These are phyloP conservation scores for Paragorgia papillata DNA, from an alignment of 92 coral and sea anemone species.

Conservation along the genomic window DNA sequence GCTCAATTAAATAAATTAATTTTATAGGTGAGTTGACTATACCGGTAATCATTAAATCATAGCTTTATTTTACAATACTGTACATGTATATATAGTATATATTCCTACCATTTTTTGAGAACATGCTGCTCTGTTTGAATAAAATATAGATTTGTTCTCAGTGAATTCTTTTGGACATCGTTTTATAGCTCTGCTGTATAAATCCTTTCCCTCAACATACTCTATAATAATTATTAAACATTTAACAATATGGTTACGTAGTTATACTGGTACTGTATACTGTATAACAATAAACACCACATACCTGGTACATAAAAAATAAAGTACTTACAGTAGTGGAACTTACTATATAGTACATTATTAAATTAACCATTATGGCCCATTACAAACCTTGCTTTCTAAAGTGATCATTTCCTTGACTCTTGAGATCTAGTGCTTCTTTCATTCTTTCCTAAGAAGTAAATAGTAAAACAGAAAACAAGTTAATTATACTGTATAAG, in stretches of 20 bases:
- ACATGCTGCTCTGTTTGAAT: conserved; percentile 97
- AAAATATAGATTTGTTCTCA: conserved; percentile 78
- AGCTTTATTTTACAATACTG: no score
- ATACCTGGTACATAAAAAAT: no score
- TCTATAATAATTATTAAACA: conserved; percentile 53
- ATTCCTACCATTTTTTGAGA: conserved; percentile 81
- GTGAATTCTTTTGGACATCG: conserved; percentile 77
- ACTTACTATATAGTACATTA: no score
- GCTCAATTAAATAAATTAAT: not conserved
- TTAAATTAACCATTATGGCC: no score
- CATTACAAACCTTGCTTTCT: conserved; percentile 72
- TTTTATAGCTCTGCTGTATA: conserved; percentile 79
- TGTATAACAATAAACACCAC: no score
- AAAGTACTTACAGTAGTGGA: no score
- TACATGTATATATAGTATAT: no score
- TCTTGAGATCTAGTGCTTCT: conserved; percentile 76
- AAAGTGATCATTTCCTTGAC: conserved; percentile 83
- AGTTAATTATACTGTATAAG: no score
- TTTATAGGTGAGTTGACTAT: not conserved
- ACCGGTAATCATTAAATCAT: no score
- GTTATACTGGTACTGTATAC: no score
- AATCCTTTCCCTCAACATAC: conserved; percentile 83
- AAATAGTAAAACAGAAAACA: not conserved
- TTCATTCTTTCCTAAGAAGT: conserved; percentile 69
- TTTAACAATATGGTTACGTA: no score